Conservation (phyloP, 2,888 invertebrate species). For the Toxonevra muliebris region DNA sequence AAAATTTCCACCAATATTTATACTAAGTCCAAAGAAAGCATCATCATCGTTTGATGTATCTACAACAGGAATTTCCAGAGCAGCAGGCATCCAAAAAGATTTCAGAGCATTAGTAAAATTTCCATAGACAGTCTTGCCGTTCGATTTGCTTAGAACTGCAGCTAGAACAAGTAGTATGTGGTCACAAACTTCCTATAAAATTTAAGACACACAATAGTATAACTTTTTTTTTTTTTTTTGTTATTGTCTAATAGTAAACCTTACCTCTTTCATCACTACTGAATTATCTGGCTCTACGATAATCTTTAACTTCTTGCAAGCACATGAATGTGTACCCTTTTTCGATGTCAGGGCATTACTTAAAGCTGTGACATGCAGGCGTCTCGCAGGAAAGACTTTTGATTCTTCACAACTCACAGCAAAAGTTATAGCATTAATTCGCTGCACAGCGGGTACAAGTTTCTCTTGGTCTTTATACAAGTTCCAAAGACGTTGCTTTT, state of each 20-base stretch:
- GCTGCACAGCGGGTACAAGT: conserved; percentile 56
- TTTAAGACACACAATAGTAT: too few species aligned
- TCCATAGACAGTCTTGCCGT: conserved; percentile 51
- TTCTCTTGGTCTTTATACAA: conserved; percentile 53
- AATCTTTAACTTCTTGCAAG: conserved; percentile 61
- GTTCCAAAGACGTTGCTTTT: conserved; percentile 58
- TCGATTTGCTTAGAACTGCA: conserved; percentile 54
- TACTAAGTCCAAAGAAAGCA: conserved; percentile 43
- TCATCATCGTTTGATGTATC: conserved; percentile 42
- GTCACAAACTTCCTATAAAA: conserved; percentile 56
- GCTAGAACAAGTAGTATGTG: conserved; percentile 60
- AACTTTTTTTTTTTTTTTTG: too few species aligned
- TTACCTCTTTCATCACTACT: conserved; percentile 54
- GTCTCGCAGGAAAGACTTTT: conserved; percentile 56
- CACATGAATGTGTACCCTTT: conserved; percentile 53
- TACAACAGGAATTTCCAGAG: conserved; percentile 49
- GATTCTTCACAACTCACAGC: conserved; percentile 58
- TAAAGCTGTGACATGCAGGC: conserved; percentile 56
- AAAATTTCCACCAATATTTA: conserved; percentile 44
- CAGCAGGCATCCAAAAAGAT: conserved; percentile 56
- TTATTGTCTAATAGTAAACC: too few species aligned
- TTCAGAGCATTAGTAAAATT: conserved; percentile 56
- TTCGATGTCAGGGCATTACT: conserved; percentile 49
- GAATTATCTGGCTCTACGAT: conserved; percentile 61
- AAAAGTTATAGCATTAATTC: conserved; percentile 56